Percentiles rank a stretch among this genome's conserved stretches.
phyloP scores from a whole-genome alignment of 92 coral and sea anemone species.

The Parazoanthus darwini region DNA sequence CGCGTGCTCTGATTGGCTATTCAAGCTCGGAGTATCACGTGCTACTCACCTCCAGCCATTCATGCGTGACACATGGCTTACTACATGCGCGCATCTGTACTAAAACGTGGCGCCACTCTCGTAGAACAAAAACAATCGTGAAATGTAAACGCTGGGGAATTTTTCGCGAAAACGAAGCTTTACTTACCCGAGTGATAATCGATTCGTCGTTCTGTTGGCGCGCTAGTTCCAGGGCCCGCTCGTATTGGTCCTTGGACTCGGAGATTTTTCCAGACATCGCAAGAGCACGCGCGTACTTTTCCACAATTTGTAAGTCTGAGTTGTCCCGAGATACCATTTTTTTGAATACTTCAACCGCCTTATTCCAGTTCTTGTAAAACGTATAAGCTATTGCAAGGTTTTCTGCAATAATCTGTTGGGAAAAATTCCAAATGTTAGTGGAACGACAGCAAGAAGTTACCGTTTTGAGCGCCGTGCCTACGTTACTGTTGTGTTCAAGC shows the following conservation, averaged over 20 bases:
- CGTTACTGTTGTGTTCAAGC: too few relatives aligned
- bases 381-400: slow-evolving; percentile 66
- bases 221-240: slow-evolving; percentile 67
- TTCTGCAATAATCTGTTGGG: slow-evolving; percentile 60
- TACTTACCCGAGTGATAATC: slow-evolving; percentile 56
- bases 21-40: background rate
- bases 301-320: slow-evolving; percentile 44
- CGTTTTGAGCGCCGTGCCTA: background rate
- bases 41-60: too few relatives aligned
- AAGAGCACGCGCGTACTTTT: slow-evolving; percentile 64
- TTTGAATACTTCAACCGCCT: slow-evolving; percentile 52
- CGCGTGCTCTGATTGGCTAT: too few relatives aligned
- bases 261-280: slow-evolving; percentile 68
- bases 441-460: background rate
- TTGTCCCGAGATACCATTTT: slow-evolving; percentile 60
- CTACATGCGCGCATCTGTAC: too few relatives aligned
- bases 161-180: background rate
- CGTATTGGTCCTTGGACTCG: slow-evolving; percentile 61
- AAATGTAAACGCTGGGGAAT: background rate
- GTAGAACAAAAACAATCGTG: too few relatives aligned
- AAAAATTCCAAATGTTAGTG: background rate
- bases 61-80: too few relatives aligned
- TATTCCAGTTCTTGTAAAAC: slow-evolving; percentile 65
- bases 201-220: slow-evolving; percentile 58
- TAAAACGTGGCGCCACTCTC: too few relatives aligned